A percentile compares a stretch with the other conserved stretches of the same genome.
Conservation (phyloP, 1,140 invertebrate genomes). For the Phocides pigmalion region DNA sequence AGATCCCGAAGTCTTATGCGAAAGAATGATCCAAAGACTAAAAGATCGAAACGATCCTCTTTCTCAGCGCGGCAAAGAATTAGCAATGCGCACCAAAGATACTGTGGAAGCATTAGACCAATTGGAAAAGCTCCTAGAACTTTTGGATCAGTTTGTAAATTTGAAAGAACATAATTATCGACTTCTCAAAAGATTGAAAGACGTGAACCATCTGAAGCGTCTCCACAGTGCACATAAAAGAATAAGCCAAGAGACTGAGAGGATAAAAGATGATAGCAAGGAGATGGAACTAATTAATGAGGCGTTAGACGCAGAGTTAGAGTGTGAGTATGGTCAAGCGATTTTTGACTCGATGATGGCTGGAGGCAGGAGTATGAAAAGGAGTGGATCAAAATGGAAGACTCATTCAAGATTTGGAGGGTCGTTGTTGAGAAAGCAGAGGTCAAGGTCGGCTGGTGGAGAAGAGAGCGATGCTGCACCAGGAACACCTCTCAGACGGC, state of each 20-base stretch:
- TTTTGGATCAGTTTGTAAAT: conserved; percentile 90
- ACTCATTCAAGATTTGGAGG: conserved; percentile 74
- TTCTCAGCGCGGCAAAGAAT: conserved; percentile 64
- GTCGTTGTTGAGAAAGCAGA: conserved; percentile 75
- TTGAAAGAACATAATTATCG: conserved; percentile 89
- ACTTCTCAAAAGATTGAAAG: conserved; percentile 87
- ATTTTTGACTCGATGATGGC: conserved; percentile 84
- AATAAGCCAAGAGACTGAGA: conserved; percentile 73
- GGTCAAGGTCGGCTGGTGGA: conserved; percentile 78
- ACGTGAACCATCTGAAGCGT: conserved; percentile 89
- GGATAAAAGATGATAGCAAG: conserved; percentile 61
- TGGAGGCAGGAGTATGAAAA: conserved; percentile 74
- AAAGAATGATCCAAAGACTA: conserved; percentile 68
- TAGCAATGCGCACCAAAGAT: conserved; percentile 78
- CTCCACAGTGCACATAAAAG: conserved; percentile 85
- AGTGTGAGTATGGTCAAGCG: conserved; percentile 85
- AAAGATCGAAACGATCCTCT: conserved; percentile 68
- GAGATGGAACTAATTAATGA: conserved; percentile 74
- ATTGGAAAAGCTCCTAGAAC: conserved; percentile 89
- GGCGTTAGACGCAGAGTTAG: conserved; percentile 79
- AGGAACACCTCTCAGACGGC: conserved; percentile 65
- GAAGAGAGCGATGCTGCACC: conserved; percentile 74
- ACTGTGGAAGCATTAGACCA: conserved; percentile 88
- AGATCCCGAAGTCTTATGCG: conserved; percentile 64
- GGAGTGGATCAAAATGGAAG: conserved; percentile 79